Base-by-base conservation (phyloP, 2,113 vertebrate genomes). In the Anas platyrhynchos region DNA sequence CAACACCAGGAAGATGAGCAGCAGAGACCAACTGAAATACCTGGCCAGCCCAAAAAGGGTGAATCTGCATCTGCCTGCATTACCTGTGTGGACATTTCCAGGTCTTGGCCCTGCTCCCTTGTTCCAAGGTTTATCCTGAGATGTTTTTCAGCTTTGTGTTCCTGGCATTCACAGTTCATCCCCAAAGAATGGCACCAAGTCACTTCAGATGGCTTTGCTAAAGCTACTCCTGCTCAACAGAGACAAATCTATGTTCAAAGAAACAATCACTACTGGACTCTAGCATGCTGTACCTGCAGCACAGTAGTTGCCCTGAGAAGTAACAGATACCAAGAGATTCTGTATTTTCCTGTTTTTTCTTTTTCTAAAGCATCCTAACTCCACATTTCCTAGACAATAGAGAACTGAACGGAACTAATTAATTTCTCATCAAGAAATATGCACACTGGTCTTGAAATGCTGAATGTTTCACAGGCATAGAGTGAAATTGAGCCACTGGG, bases 131-230 rank as follows among this genome's bases (percentile, higher is more conserved):
- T 4, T 50, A 50, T 83, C 16, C 66, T 8, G 7, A 59, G 9
- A 4, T 16, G 2, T 32, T 63, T 72, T 20, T 59, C 8, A 88
- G 16, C 9, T 59, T 26, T 52, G 6, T 9, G 12, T 12, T 65
- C 20, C 12, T 50, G 48, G 80, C 17, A 20, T 15, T 86, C n/a
- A 38, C 17, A n/a, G 31, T 18, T 29, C 15, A 14, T 48, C 26
- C 17, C 61, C 0, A 0, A 88, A 76, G 17, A 25, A 68, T 0
- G 7, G 20, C 5, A 34, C 8, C 23, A 58, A 11, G 43, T 75
- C 81, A 52, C n/a, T 68, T 62, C 26, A n/a, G 3, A 18, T 87
- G 36, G 31, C 31, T 74, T 91, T 87, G 26, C 48, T 79, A 76
- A 78, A 38, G 20, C 11, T 71, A 31, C 56, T 63, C 46, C 9